phyloP scores from a whole-genome alignment of 2,113 vertebrate genomes.

The Labeo catla region DNA sequence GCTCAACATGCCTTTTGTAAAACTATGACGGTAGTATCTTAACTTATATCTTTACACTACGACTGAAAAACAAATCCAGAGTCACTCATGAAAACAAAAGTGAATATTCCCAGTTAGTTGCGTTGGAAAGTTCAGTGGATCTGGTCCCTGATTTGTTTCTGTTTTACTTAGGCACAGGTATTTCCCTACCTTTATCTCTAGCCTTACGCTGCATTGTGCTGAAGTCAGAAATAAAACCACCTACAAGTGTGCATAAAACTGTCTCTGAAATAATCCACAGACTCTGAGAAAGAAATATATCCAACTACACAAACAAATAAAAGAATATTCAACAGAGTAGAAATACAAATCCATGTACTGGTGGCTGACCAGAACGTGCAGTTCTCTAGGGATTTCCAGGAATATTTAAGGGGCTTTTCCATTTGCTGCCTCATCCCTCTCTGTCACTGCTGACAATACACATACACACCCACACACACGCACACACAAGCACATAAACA shows the following conservation, averaged over 20 bases:
- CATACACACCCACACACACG: conserved; percentile 35
- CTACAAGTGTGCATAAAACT: not conserved
- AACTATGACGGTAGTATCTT: not conserved
- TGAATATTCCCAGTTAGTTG: not conserved
- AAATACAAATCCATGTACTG: conserved; percentile 24
- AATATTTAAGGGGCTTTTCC: conserved; percentile 62
- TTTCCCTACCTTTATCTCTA: conserved; percentile 25
- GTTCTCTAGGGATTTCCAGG: conserved; percentile 54
- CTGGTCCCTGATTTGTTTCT: not conserved
- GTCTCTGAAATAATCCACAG: conserved; percentile 21
- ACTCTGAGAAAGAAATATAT: not conserved
- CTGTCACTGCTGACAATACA: conserved; percentile 52
- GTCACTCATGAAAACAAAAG: not conserved
- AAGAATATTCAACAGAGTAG: not conserved
- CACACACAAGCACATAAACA: conserved; percentile 29
- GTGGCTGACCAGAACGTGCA: conserved; percentile 50
- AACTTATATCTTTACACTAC: not conserved
- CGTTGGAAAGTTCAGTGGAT: not conserved
- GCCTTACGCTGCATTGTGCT: not conserved
- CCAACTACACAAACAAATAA: not conserved
- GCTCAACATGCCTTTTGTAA: conserved; percentile 25
- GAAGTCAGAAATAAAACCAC: not conserved
- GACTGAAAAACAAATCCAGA: not conserved
- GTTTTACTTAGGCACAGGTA: conserved; percentile 4
- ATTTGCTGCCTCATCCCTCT: conserved; percentile 52